Conservation (phyloP, 2,113 vertebrate genomes). For the Dromas ardeola region DNA sequence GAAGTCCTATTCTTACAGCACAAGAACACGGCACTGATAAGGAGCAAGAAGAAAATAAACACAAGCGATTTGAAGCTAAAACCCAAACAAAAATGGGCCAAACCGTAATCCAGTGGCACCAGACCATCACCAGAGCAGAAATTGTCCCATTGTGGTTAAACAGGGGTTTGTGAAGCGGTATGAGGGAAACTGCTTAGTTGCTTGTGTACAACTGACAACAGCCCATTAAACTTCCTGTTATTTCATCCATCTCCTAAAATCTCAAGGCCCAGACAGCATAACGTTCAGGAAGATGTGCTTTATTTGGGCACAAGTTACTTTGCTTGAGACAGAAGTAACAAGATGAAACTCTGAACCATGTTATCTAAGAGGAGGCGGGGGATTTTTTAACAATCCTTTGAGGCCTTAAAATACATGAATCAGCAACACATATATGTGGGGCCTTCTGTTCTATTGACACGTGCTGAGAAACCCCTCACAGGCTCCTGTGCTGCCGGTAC, state of each 20-base stretch:
- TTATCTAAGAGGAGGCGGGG: not conserved
- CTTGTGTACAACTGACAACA: not conserved
- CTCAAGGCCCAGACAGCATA: not conserved
- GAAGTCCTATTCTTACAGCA: not conserved
- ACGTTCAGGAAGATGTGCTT: not conserved
- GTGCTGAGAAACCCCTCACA: not conserved
- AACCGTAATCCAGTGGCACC: not conserved
- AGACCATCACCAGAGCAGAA: not conserved
- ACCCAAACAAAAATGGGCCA: not conserved
- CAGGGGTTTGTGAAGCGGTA: not conserved
- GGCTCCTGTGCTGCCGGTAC: not conserved
- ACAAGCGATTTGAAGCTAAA: not conserved
- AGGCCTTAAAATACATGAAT: not conserved
- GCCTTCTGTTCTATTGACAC: not conserved
- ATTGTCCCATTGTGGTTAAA: not conserved
- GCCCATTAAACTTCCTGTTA: not conserved
- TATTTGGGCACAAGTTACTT: not conserved
- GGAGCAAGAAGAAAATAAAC: slow-evolving; percentile 17
- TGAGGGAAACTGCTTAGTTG: not conserved
- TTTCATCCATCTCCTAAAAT: not conserved
- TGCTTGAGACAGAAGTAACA: not conserved
- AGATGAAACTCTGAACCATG: not conserved
- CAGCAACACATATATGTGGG: not conserved
- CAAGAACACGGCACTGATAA: not conserved
- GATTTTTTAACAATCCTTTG: not conserved